Evolutionary conservation across 1,140 invertebrate genomes (phyloP).

Genomic region (Homarus americanus): DNA sequence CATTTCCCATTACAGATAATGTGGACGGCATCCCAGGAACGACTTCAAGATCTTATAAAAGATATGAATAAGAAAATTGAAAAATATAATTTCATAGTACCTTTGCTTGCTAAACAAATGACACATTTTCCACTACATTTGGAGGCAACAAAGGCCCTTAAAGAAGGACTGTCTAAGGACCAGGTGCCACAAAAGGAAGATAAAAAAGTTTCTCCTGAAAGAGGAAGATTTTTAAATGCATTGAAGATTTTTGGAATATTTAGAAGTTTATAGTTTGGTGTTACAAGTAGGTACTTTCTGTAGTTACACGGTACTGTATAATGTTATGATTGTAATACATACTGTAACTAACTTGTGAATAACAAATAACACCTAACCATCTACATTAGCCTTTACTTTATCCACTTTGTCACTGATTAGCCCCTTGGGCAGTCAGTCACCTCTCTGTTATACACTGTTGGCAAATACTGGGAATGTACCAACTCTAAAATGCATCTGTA

Average conservation of each 20-base stretch:
- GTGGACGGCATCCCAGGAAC: slow-evolving; percentile 15
- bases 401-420: too few relatives aligned
- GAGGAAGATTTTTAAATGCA: not conserved
- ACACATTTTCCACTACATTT: slow-evolving; percentile 13
- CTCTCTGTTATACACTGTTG: too few relatives aligned
- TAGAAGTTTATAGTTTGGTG: not conserved
- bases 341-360: too few relatives aligned
- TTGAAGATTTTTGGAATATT: not conserved
- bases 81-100: slow-evolving; percentile 30
- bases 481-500: too few relatives aligned
- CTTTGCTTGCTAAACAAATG: slow-evolving; percentile 30
- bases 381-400: too few relatives aligned
- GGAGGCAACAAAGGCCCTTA: slow-evolving; percentile 14
- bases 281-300: not conserved
- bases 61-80: slow-evolving; percentile 44
- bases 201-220: not conserved
- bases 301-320: too few relatives aligned
- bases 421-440: too few relatives aligned
- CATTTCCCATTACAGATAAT: not conserved
- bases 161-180: slow-evolving; percentile 10
- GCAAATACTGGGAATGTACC: too few relatives aligned
- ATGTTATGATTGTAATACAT: too few relatives aligned
- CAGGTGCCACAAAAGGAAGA: not conserved
- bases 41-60: not conserved
- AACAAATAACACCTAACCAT: too few relatives aligned